Evolutionary conservation across 2,797 vertebrate species (phyloP).

Genomic region (Pitangus sulphuratus): DNA sequence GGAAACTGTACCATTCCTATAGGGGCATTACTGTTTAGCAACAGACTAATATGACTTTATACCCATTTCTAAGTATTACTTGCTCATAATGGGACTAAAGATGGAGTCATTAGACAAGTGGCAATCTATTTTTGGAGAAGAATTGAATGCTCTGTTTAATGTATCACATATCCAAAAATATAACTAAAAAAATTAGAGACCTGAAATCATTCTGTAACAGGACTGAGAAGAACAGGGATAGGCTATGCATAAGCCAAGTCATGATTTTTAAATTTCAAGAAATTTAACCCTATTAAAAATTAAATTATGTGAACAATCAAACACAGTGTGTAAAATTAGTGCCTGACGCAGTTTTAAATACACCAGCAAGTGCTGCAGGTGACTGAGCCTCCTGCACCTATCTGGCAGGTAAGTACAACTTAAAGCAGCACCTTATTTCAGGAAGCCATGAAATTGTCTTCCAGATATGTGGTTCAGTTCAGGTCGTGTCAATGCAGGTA

Average conservation of each 20-base stretch:
- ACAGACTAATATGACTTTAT: constrained; percentile 4
- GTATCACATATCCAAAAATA: background rate
- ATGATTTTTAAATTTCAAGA: background rate
- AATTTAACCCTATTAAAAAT: background rate
- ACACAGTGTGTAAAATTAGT: background rate
- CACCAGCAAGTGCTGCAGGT: background rate
- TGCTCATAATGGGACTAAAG: background rate
- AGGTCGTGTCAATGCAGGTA: background rate
- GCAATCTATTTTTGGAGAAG: constrained; percentile 50
- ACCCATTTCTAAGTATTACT: constrained; percentile 20
- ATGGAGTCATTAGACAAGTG: constrained; percentile 4
- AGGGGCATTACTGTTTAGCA: constrained; percentile 1
- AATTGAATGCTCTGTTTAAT: constrained; percentile 32
- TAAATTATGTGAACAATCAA: background rate
- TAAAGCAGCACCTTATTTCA: background rate
- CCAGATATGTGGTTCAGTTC: background rate
- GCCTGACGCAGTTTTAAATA: background rate
- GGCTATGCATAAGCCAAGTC: background rate
- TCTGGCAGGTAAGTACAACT: background rate
- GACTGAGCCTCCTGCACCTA: background rate
- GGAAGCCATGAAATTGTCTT: background rate
- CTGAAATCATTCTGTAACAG: background rate
- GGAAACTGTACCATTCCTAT: background rate
- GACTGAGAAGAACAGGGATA: background rate
- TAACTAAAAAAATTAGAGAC: background rate